Conservation (phyloP, 2,113 vertebrate genomes). For the Uria aalge region DNA sequence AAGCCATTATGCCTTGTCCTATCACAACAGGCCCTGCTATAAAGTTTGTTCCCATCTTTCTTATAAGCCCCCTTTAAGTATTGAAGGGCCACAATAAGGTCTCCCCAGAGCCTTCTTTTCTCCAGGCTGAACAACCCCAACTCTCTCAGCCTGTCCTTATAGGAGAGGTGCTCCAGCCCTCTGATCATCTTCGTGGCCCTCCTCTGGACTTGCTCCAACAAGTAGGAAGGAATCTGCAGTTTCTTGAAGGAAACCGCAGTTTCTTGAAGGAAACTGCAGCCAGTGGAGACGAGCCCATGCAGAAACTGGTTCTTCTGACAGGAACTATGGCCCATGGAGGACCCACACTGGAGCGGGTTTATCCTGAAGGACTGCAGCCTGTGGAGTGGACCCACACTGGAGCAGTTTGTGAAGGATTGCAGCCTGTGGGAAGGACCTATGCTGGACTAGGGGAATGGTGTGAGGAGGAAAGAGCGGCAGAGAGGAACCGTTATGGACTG, state of each 20-base stretch:
- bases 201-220: not conserved
- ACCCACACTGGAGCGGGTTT: not conserved
- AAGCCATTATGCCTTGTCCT: not conserved
- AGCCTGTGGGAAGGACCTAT: not conserved
- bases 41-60: not conserved
- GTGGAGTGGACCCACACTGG: not conserved
- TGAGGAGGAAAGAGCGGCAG: not conserved
- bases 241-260: not conserved
- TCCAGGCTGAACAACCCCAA: not conserved
- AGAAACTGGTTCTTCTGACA: not conserved
- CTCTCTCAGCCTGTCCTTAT: not conserved
- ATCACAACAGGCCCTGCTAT: not conserved
- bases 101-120: not conserved
- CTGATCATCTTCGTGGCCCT: not conserved
- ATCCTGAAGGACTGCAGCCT: not conserved
- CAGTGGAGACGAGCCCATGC: not conserved
- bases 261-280: not conserved
- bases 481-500: not conserved
- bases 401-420: not conserved
- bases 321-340: not conserved
- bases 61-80: not conserved
- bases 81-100: not conserved
- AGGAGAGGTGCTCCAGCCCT: not conserved
- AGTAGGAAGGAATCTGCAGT: not conserved
- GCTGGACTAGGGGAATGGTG: rapidly evolving